Evolutionary conservation across 1,140 invertebrate genomes (phyloP).

Genomic region (Eriosoma lanigerum): DNA sequence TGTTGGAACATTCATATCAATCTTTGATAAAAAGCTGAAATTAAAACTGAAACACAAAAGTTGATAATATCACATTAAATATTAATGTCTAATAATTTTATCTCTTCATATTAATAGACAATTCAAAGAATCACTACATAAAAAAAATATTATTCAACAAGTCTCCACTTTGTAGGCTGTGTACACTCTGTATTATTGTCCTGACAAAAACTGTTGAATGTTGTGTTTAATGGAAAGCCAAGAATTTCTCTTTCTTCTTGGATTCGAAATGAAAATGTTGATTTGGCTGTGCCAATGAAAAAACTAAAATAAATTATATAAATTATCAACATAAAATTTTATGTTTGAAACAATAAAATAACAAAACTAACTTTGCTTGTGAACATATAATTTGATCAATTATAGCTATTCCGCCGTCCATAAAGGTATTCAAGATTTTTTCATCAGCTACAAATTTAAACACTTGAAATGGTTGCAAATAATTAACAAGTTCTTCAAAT

Average conservation of each 20-base stretch:
- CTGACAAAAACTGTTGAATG: conserved; percentile 87
- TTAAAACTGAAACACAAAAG: background rate
- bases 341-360: conserved; percentile 48
- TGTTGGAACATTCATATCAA: background rate
- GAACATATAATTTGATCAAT: conserved; percentile 96
- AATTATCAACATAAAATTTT: background rate
- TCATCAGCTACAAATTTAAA: conserved; percentile 61
- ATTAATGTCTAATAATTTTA: background rate
- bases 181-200: conserved; percentile 50
- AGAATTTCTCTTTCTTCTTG: conserved; percentile 96
- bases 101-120: background rate
- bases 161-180: conserved; percentile 53
- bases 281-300: conserved; percentile 90
- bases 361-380: conserved; percentile 66
- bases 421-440: conserved; percentile 62
- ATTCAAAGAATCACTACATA: background rate
- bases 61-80: background rate
- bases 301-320: conserved; percentile 61
- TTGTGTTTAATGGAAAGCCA: conserved; percentile 76
- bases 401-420: conserved; percentile 88
- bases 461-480: conserved; percentile 61
- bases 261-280: conserved; percentile 94
- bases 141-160: conserved; percentile 36
- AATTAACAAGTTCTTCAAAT: conserved; percentile 60
- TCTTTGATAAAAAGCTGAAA: background rate